Conservation (phyloP, 2,113 vertebrate species). For the Microtus ochrogaster region DNA sequence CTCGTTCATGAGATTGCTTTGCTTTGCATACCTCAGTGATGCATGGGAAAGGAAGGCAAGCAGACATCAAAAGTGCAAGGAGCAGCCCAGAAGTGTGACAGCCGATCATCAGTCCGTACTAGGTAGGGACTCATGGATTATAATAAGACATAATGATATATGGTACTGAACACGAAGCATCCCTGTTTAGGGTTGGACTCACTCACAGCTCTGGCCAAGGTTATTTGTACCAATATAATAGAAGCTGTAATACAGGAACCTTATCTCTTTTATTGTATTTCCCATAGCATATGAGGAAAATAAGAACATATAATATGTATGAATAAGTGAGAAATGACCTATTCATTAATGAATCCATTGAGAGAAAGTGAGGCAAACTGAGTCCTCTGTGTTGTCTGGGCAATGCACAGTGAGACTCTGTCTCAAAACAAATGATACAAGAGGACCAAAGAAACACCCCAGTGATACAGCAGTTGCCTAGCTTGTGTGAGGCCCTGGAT, state of each 20-base stretch:
- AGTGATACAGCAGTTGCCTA: no score
- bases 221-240: neutral
- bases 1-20: neutral
- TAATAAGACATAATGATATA: neutral
- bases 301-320: neutral
- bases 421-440: neutral
- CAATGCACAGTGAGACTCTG: neutral
- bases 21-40: neutral
- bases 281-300: neutral
- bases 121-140: neutral
- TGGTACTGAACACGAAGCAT: neutral
- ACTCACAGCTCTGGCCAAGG: neutral
- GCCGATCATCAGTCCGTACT: neutral
- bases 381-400: neutral
- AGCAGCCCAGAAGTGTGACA: neutral
- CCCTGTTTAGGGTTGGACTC: neutral
- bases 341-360: neutral
- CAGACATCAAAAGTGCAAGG: neutral
- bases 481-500: no score
- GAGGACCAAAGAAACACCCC: neutral
- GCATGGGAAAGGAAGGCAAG: rapidly evolving
- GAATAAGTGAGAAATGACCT: neutral
- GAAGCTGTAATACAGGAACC: rapidly evolving
- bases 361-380: neutral
- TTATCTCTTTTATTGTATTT: neutral